Evolutionary conservation across 2,888 invertebrate genomes (phyloP), one percentile per base, ranked within the genome.

Genomic region (Leptopilina myrica): DNA sequence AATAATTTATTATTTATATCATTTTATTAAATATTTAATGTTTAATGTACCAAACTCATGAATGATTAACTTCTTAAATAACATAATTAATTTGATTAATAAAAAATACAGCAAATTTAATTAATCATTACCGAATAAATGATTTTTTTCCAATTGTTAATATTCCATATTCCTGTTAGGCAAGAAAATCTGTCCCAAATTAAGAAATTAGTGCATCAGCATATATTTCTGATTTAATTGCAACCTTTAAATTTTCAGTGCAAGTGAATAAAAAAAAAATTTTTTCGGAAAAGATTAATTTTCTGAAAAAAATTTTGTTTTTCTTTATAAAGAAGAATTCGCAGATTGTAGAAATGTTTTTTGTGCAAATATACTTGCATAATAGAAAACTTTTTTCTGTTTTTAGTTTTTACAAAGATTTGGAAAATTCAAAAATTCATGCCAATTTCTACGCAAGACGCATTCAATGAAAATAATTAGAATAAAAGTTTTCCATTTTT

Each of bases 391-490:
- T 73, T 9, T 73, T 73, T 7, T 33, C 33, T 33, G 33, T 33
- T 33, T 43, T 43, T 43, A 43, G 20, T 20, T 20, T 20, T 20
- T 6, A 43, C 6, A 56, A 33, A 73, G 5, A 7, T 56, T 33
- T 73, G 8, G n/a, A 56, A 73, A 56, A 26, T 56, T 1, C 6
- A 3, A 40, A 73, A 81, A 76, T 65, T 77, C 85, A 86, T 86
- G 85, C 85, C 78, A 79, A 65, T 82, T 80, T 82, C 82, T 82
- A 79, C 84, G 82, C 83, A 84, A 86, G 81, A 83, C 76, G 76
- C 85, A 82, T 80, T 82, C 82, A 67, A 59, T 64, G 80, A 76
- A 76, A 80, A 75, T 76, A 76, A 53, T 76, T 15, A 43, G 59
- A 33, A 73, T 40, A 20, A 26, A 26, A 69, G 53, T 73, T 53